phyloP scores from a whole-genome alignment of 2,888 invertebrate species.

The Drosophila birchii region DNA sequence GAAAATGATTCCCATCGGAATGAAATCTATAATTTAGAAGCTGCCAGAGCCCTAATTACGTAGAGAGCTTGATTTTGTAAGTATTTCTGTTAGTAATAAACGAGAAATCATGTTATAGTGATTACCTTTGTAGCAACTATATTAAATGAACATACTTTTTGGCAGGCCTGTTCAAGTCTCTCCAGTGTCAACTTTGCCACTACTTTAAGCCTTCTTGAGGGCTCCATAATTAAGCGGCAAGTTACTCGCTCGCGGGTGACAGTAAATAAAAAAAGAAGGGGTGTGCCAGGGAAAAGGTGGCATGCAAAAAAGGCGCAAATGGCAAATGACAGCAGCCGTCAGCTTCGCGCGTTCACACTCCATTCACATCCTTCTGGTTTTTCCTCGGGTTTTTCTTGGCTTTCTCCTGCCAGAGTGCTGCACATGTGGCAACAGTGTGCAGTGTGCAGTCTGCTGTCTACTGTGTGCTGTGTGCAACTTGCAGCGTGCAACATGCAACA shows the following conservation, averaged over 20 bases:
- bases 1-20: constrained; percentile 22
- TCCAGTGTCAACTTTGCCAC: constrained; percentile 59
- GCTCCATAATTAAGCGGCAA: constrained; percentile 70
- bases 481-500: constrained; percentile 54
- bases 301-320: constrained; percentile 61
- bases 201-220: constrained; percentile 51
- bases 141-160: constrained; percentile 3
- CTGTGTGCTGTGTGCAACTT: neutral
- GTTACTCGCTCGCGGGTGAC: constrained; percentile 56
- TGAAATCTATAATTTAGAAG: constrained; percentile 7
- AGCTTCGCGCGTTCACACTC: constrained; percentile 56
- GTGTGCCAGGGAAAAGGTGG: constrained; percentile 25
- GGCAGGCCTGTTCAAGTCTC: neutral
- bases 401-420: constrained; percentile 17
- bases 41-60: neutral
- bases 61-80: neutral
- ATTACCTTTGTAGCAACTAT: neutral
- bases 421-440: constrained; percentile 44
- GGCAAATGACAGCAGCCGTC: constrained; percentile 71
- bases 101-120: neutral
- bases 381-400: constrained; percentile 16
- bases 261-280: constrained; percentile 52
- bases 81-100: neutral
- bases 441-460: neutral
- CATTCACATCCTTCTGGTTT: constrained; percentile 25